A percentile compares a stretch with the other conserved stretches of the same genome.
Evolutionary conservation across 2,113 vertebrate genomes (phyloP).

Genomic region (Triplophysa rosa): DNA sequence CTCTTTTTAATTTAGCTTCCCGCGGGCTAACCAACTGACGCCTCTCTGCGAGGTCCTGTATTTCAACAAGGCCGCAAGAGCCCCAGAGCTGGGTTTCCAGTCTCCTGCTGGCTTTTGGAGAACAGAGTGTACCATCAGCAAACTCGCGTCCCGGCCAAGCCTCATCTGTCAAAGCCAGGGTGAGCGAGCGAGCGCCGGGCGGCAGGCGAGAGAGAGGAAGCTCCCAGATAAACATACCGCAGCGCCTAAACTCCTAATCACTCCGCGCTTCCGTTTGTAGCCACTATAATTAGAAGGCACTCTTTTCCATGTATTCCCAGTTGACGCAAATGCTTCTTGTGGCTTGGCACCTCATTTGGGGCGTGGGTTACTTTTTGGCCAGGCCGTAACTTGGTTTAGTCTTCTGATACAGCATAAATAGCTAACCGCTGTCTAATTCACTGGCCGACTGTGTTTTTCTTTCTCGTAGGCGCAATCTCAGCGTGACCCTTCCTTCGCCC

Average conservation of each 20-base stretch:
- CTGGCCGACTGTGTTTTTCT: slow-evolving; percentile 66
- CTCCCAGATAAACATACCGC: slow-evolving; percentile 98
- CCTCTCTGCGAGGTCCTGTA: slow-evolving; percentile 84
- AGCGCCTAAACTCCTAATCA: slow-evolving; percentile 96
- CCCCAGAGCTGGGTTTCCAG: slow-evolving; percentile 70
- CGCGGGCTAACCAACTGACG: slow-evolving; percentile 87
- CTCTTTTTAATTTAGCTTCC: slow-evolving; percentile 88
- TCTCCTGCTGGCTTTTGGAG: slow-evolving; percentile 74
- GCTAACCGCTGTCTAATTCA: slow-evolving; percentile 88
- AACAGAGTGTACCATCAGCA: slow-evolving; percentile 79
- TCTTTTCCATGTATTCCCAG: slow-evolving; percentile 95
- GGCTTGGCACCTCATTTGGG: slow-evolving; percentile 99
- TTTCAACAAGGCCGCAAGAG: slow-evolving; percentile 90
- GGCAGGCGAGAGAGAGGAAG: slow-evolving; percentile 85
- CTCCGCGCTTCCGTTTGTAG: slow-evolving; percentile 95
- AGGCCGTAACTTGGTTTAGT: slow-evolving; percentile 89
- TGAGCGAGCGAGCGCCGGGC: slow-evolving; percentile 66
- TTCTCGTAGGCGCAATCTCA: slow-evolving; percentile 53
- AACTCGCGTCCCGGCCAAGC: slow-evolving; percentile 73
- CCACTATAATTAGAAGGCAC: slow-evolving; percentile 99
- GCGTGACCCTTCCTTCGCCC: slow-evolving; percentile 37
- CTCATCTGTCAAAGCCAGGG: slow-evolving; percentile 83
- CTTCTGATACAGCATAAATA: slow-evolving; percentile 96
- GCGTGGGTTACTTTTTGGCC: slow-evolving; percentile 95
- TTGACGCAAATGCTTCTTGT: slow-evolving; percentile 99